Base-by-base conservation (phyloP, 2,797 vertebrate species). In the Molothrus ater region DNA sequence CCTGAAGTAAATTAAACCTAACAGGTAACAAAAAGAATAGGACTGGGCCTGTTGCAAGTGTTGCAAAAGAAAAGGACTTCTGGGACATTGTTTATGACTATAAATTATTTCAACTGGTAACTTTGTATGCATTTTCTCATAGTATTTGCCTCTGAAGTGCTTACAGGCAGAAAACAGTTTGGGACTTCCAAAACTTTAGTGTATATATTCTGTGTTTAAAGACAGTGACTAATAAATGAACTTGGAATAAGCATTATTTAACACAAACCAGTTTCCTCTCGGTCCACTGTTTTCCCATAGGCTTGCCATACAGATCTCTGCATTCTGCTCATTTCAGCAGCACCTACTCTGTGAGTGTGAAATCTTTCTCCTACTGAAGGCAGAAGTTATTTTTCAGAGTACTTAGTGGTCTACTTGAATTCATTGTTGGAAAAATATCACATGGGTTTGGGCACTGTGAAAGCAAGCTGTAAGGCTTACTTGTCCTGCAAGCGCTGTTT, bases 201-300 rank as follows among this genome's bases (percentile, higher is more conserved):
- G n/a, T 63, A 59, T 86, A 73, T 47, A 40, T 20, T 75, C 42
- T 69, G 14, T 32, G 12, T 43, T 90, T 88, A n/a, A 72, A 73
- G 18, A 11, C 6, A 24, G 28, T 24, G 29, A 36, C 17, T 42
- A 42, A 65, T 63, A 22, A 70, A 22, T 74, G 48, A 73, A 51
- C 18, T 15, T 48, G 14, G 24, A 48, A 26, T 48, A 48, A 48
- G 24, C 8, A 9, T 63, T 66, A 45, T 12, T 80, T 66, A 53
- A 28, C 19, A 48, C 13, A 66, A 76, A 50, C 6, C 14, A 47
- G 34, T 73, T 92, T 86, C 7, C 10, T 76, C 47, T 86, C 0
- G 0, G 11, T 54, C 20, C 1, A 1, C 29, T 66, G 17, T 65
- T 93, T 70, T 84, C 45, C 26, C 0, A 0, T 28, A 36, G n/a